Evolutionary conservation across 2,888 invertebrate genomes (phyloP), one percentile per base, ranked within the genome.

Genomic region (Thereva unica): DNA sequence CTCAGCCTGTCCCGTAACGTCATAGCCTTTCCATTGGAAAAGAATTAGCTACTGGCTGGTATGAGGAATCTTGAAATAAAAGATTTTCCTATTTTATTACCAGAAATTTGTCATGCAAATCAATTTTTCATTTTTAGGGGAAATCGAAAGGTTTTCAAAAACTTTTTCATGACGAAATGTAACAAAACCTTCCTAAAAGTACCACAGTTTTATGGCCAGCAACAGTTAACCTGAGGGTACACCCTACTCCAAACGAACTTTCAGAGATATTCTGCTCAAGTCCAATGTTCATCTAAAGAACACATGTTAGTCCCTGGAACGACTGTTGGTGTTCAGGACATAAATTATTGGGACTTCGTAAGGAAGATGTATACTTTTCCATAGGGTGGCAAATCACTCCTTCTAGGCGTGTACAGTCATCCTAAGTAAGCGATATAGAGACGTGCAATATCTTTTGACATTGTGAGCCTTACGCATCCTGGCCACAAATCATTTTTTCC

Each of bases 401-500:
- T 5, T 8, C 10, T 37, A 47, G 47, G 12, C 50, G 40, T 34
- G 34, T 38, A 59, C 40, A 38, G 41, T 41, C 41, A 61, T 38
- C 37, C 40, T 50, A 61, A 61, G 50, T 50, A 61, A 50, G 41
- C 42, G 50, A 61, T 23, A 44, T n/a, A 12, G 38, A 38, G 47
- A 49, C 50, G 34, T 61, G 35, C 50, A 41, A 23, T 61, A 50
- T 23, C 23, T 61, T 61, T 61, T 61, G 50, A 61, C 61, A 61
- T 40, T 50, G 50, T 61, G 49, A 61, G 49, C 50, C 61, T 38
- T 61, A 61, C 61, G 61, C 61, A 61, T 61, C 61, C 50, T 34
- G 41, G 61, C 61, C 61, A 61, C 61, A 61, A 61, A 61, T 61
- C 61, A 61, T 61, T 50, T 61, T 38, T 55, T 50, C 61, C n/a